Evolutionary conservation across 2,888 invertebrate species (phyloP).

Genomic region (Cerceris rybyensis): DNA sequence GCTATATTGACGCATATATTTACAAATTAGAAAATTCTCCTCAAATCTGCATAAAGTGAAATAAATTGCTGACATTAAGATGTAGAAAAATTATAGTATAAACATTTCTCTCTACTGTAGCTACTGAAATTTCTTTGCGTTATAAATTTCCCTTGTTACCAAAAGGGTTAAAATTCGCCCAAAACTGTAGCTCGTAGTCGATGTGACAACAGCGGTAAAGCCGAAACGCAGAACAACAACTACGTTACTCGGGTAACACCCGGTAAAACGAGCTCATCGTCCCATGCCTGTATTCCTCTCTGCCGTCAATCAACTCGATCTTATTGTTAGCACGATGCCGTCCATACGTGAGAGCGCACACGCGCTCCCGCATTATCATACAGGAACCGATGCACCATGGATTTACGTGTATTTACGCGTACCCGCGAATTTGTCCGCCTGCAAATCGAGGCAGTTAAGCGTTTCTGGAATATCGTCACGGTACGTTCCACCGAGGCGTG

Average conservation of each 20-base stretch:
- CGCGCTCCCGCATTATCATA: not conserved
- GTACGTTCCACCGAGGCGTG: conserved; percentile 11
- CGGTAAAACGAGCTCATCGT: conserved; percentile 55
- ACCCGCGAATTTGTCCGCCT: conserved; percentile 51
- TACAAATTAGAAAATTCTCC: no score
- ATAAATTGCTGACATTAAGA: no score
- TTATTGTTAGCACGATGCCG: conserved; percentile 5
- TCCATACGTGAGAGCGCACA: not conserved
- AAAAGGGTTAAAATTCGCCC: no score
- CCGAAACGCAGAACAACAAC: conserved; percentile 72
- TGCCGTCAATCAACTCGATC: conserved; percentile 59
- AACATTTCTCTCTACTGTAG: no score
- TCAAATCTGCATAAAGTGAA: no score
- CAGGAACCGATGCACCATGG: conserved; percentile 19
- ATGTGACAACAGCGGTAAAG: not conserved
- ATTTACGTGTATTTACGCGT: conserved; percentile 53
- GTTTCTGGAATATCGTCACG: conserved; percentile 48
- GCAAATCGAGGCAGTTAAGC: conserved; percentile 53
- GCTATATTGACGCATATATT: no score
- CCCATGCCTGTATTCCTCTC: conserved; percentile 52
- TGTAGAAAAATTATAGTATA: no score
- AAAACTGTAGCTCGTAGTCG: no score
- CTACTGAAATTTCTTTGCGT: no score
- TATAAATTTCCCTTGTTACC: no score
- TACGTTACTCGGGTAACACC: conserved; percentile 66